Evolutionary conservation across 2,113 vertebrate genomes (phyloP), one percentile per base, ranked within the genome.

Genomic region (Hemibagrus wyckioides): DNA sequence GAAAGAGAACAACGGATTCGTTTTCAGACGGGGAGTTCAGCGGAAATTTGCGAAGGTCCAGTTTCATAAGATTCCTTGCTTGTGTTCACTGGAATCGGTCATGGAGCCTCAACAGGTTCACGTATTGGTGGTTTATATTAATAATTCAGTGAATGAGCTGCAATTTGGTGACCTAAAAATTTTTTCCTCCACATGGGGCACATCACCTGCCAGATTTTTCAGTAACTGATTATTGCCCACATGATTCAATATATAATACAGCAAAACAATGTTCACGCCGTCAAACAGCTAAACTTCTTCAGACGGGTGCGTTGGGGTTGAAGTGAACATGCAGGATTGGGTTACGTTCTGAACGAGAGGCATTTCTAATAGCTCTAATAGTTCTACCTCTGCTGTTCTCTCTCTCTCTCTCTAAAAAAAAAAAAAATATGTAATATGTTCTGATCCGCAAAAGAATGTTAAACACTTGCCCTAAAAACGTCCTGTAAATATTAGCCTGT

Each of bases 1-100:
- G 19, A 56, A 83, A 57, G 25, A 7, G 56, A 85, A 44, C 36
- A 73, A 89, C 76, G 48, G 48, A 56, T 89, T 86, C 85, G 84
- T 89, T 36, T 87, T 84, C 54, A 65, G 57, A 48, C 80, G 48
- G 85, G 84, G 57, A 15, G 75, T 63, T 80, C 30, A 75, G 41
- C 3, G 36, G 23, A 71, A 71, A 71, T 4, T 71, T 21, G 0
- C 14, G 9, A 44, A 41, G 39, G 23, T 73, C 36, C 23, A 4
- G 23, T 25, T 75, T 48, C 71, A 48, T 44, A 15, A 75, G 48
- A 75, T 48, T 28, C 71, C 71, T 28, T 3, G 13, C 65, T 36
- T 69, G 30, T 30, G 7, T 67, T 67, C n/a, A 69, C 19, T 28
- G 69, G 19, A 79, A 30, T 23, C 4, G 14, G 0, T 28, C 41